phyloP scores from a whole-genome alignment of 2,888 invertebrate species.

The Balanococcus diminutus region DNA sequence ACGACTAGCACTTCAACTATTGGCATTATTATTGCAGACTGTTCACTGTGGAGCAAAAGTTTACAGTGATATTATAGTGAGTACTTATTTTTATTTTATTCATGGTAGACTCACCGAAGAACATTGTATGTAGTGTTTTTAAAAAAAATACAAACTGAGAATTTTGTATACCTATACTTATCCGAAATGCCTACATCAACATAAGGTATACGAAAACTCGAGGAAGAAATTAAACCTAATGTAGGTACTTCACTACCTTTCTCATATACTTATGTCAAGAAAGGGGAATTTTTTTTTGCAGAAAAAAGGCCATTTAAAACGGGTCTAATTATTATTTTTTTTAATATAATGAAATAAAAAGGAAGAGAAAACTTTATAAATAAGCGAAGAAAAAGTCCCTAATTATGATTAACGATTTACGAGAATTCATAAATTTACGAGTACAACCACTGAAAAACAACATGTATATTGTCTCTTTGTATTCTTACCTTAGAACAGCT shows the following conservation, averaged over 20 bases:
- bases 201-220: too few relatives aligned
- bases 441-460: constrained; percentile 23
- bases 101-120: too few relatives aligned
- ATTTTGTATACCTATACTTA: too few relatives aligned
- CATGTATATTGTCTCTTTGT: constrained; percentile 17
- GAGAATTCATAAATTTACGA: constrained; percentile 27
- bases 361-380: background rate
- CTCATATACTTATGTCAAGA: background rate
- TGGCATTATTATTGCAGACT: background rate
- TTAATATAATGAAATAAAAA: background rate
- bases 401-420: constrained; percentile 33
- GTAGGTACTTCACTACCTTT: too few relatives aligned
- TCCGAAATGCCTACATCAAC: too few relatives aligned
- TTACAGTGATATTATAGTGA: background rate
- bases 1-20: background rate
- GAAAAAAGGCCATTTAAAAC: background rate
- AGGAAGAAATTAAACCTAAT: too few relatives aligned
- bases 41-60: background rate
- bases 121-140: too few relatives aligned
- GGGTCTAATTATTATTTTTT: background rate
- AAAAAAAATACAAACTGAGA: too few relatives aligned
- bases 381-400: background rate
- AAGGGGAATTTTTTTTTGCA: background rate
- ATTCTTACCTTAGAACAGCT: constrained; percentile 33
- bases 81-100: too few relatives aligned